Conservation (phyloP, 2,888 invertebrate species). For the Mamestra brassicae region DNA sequence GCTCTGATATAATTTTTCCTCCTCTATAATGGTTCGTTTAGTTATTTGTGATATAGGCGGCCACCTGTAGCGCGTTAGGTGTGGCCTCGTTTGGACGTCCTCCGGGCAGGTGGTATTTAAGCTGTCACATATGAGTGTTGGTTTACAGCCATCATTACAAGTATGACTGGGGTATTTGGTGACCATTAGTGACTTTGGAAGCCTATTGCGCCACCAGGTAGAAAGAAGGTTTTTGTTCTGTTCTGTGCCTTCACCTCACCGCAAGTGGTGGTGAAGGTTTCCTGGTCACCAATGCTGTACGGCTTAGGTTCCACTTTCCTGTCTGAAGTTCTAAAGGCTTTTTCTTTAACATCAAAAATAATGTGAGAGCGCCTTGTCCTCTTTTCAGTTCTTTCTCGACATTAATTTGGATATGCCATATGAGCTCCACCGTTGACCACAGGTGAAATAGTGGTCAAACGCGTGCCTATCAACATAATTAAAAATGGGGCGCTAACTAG, state of each 20-base stretch:
- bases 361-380: background rate
- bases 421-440: too few relatives aligned
- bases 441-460: too few relatives aligned
- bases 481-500: too few relatives aligned
- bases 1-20: background rate
- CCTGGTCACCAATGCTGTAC: background rate
- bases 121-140: background rate
- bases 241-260: background rate
- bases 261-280: background rate
- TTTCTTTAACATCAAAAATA: background rate
- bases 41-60: constrained; percentile 44
- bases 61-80: constrained; percentile 47
- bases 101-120: constrained; percentile 1
- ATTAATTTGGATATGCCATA: background rate
- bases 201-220: background rate
- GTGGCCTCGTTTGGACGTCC: constrained; percentile 40
- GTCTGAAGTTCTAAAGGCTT: background rate
- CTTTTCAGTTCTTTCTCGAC: background rate
- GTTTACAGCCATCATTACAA: background rate
- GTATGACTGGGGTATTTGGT: background rate
- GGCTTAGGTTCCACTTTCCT: background rate
- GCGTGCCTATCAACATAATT: too few relatives aligned
- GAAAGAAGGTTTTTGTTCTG: background rate
- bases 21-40: constrained; percentile 13
- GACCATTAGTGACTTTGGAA: background rate